phyloP scores from a whole-genome alignment of 30 jellyfish, hydroid and myxozoan genomes.

The Aurelia coerulea region DNA sequence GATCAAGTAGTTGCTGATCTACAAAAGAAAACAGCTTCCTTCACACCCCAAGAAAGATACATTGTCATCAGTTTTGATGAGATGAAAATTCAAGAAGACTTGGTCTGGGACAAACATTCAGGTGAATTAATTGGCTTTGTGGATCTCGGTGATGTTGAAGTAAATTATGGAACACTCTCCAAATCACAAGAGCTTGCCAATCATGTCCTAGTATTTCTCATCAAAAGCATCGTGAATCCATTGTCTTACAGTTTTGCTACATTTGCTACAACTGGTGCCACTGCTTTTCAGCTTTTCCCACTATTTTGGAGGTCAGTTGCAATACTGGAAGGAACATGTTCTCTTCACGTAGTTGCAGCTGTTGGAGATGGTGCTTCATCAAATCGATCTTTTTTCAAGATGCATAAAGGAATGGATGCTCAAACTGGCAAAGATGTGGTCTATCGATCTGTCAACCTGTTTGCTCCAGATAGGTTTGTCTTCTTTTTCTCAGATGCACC shows the following conservation, averaged over 20 bases:
- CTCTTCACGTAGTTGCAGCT: conserved; percentile 51
- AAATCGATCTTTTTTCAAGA: conserved; percentile 24
- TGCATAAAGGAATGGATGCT: conserved; percentile 61
- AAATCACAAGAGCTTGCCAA: conserved; percentile 53
- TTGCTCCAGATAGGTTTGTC: conserved; percentile 27
- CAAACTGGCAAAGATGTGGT: conserved; percentile 29
- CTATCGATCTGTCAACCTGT: conserved; percentile 52
- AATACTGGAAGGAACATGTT: conserved; percentile 14
- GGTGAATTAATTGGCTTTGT: conserved; percentile 79
- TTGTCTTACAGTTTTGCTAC: conserved; percentile 58
- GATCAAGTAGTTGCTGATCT: conserved; percentile 44
- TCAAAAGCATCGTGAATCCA: conserved; percentile 53
- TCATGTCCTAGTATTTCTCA: conserved; percentile 66
- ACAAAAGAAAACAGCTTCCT: conserved; percentile 27
- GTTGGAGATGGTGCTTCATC: conserved; percentile 74
- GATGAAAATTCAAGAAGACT: conserved; percentile 71
- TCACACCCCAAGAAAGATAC: conserved; percentile 40
- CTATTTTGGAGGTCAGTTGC: conserved; percentile 61
- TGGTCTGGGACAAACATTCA: conserved; percentile 73
- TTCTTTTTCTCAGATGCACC: conserved; percentile 66
- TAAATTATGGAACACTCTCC: conserved; percentile 42
- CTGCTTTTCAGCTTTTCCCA: conserved; percentile 55
- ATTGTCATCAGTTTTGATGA: conserved; percentile 55
- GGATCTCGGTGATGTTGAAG: conserved; percentile 65
- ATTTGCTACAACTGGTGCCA: conserved; percentile 39